Percentiles rank a stretch among this genome's conserved stretches.
These are phyloP conservation scores for Desmophyllum pertusum DNA, from an alignment of 92 coral and sea anemone species.

Conservation along the genomic window DNA sequence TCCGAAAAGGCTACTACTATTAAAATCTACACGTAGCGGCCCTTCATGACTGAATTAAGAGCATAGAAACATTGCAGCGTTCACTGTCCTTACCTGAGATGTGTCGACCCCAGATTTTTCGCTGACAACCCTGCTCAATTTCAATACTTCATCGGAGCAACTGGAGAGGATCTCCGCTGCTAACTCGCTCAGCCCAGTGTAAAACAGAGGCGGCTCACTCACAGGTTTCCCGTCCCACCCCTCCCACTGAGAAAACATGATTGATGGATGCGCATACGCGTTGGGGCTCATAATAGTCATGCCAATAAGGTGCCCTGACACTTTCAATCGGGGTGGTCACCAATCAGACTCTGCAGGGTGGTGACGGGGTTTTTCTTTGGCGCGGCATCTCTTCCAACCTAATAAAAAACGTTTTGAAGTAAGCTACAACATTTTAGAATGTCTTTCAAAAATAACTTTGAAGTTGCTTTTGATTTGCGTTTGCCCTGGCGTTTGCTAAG, in stretches of 20 bases:
- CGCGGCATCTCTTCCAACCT: slow-evolving; percentile 24
- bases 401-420: neutral
- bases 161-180: slow-evolving; percentile 42
- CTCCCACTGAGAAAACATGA: slow-evolving; percentile 59
- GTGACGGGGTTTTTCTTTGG: slow-evolving; percentile 55
- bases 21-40: too few species aligned
- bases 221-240: slow-evolving; percentile 75
- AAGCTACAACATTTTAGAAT: too few species aligned
- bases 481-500: too few species aligned
- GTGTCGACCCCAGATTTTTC: slow-evolving; percentile 24
- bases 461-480: too few species aligned
- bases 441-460: too few species aligned
- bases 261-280: slow-evolving; percentile 60
- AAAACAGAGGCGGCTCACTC: slow-evolving; percentile 61
- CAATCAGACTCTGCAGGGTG: slow-evolving; percentile 58
- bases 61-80: too few species aligned
- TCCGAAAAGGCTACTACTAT: too few species aligned
- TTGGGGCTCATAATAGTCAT: slow-evolving; percentile 55
- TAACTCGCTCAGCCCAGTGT: slow-evolving; percentile 52
- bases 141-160: slow-evolving; percentile 50
- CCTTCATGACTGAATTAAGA: too few species aligned
- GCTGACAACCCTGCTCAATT: slow-evolving; percentile 9
- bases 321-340: slow-evolving; percentile 47
- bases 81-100: neutral
- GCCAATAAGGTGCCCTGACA: slow-evolving; percentile 56